Conservation (phyloP, 1,140 invertebrate genomes). For the Drosophila mayri region DNA sequence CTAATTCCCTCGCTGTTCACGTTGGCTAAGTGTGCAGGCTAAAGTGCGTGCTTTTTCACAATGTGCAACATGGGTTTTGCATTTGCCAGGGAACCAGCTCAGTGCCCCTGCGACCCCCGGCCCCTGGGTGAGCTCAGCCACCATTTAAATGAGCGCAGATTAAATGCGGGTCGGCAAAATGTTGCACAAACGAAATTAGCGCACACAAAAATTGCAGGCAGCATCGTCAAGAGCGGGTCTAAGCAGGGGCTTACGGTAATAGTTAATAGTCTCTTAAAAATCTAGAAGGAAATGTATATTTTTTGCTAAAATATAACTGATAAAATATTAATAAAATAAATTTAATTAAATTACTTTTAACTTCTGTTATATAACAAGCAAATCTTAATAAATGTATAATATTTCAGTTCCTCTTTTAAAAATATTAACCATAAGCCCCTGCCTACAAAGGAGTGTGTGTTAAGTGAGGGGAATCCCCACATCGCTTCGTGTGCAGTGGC, state of each 20-base stretch:
- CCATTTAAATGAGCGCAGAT: constrained; percentile 78
- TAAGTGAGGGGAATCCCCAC: constrained; percentile 31
- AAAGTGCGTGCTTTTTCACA: constrained; percentile 68
- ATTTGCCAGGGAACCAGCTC: constrained; percentile 52
- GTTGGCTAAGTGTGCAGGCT: constrained; percentile 28
- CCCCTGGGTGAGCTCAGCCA: constrained; percentile 15
- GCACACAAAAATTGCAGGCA: constrained; percentile 34
- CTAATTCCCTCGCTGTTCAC: constrained; percentile 41
- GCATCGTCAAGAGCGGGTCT: neutral
- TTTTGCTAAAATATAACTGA: no score
- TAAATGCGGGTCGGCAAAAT: constrained; percentile 75
- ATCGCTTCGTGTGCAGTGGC: constrained; percentile 64
- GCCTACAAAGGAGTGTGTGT: constrained; percentile 4
- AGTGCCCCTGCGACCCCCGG: neutral
- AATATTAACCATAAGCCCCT: neutral
- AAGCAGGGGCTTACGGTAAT: neutral
- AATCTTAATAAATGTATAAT: neutral
- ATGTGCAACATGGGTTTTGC: constrained; percentile 74
- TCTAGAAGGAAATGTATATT: neutral
- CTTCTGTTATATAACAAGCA: neutral
- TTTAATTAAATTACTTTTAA: neutral
- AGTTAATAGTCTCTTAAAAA: neutral
- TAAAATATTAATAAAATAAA: neutral
- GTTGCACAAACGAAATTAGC: constrained; percentile 70
- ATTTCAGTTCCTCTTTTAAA: neutral